These are phyloP conservation scores for Poecile montanus DNA, from an alignment of 2,797 vertebrate species.

Conservation along the genomic window DNA sequence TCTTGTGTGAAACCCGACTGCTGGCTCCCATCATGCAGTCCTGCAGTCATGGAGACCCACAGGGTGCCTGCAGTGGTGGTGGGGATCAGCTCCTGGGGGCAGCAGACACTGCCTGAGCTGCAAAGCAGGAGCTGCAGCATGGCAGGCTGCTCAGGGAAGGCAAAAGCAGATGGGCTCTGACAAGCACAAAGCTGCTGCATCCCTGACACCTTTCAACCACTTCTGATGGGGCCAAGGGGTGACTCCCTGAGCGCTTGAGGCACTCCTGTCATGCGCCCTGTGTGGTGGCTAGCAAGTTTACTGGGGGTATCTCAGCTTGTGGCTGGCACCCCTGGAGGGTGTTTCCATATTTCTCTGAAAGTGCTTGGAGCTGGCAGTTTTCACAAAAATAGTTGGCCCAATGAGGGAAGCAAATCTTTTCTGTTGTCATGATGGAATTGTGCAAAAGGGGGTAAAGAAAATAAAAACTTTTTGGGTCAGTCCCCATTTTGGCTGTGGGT, in stretches of 20 bases:
- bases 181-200: not conserved
- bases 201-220: not conserved
- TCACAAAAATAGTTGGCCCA: not conserved
- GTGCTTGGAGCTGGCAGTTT: not conserved
- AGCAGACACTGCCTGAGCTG: not conserved
- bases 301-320: not conserved
- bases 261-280: accelerated
- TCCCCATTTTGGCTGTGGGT: not conserved
- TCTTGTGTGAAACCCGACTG: not conserved
- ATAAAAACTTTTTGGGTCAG: not conserved
- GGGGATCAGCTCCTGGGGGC: not conserved
- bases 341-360: not conserved
- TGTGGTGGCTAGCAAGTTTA: not conserved
- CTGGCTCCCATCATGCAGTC: not conserved
- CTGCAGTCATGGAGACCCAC: not conserved
- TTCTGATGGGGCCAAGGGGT: not conserved
- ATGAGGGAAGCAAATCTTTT: not conserved
- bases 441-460: not conserved
- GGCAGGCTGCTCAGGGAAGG: not conserved
- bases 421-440: not conserved
- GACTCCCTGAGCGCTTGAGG: not conserved
- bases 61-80: accelerated
- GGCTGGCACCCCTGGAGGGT: not conserved
- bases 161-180: not conserved
- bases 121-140: not conserved